A percentile compares a stretch with the other conserved stretches of the same genome.
Evolutionary conservation across 1,140 invertebrate species (phyloP).

Genomic region (Ditylenchus dipsaci): DNA sequence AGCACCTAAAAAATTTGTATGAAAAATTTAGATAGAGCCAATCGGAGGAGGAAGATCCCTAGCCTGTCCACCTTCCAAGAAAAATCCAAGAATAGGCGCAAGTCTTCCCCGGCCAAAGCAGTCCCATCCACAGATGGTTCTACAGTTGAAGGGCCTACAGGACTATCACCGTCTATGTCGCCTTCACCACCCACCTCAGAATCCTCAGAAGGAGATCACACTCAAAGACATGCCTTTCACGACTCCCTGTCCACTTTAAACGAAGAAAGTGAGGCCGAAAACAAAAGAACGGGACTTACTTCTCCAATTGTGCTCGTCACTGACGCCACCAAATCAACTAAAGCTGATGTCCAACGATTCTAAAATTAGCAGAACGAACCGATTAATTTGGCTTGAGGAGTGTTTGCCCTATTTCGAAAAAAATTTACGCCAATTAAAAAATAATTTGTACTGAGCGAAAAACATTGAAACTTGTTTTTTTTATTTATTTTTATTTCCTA

Average conservation of each 20-base stretch:
- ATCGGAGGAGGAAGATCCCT: neutral
- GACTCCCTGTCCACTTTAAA: neutral
- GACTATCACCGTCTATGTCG: neutral
- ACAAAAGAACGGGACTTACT: neutral
- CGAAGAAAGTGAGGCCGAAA: neutral
- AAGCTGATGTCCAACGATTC: neutral
- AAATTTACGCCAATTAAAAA: too few relatives aligned
- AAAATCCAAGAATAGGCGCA: neutral
- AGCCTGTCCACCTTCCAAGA: constrained; percentile 9
- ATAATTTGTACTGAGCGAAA: too few relatives aligned
- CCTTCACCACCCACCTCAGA: neutral
- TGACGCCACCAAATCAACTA: neutral
- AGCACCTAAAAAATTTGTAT: too few relatives aligned
- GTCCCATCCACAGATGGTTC: neutral
- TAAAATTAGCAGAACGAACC: neutral
- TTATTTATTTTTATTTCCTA: too few relatives aligned
- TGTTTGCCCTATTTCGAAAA: too few relatives aligned
- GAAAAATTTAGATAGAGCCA: neutral
- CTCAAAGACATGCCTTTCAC: neutral
- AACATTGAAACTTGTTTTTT: too few relatives aligned
- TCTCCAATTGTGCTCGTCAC: neutral
- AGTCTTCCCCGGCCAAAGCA: too few relatives aligned
- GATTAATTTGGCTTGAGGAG: too few relatives aligned
- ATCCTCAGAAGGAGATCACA: neutral
- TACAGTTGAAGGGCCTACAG: too few relatives aligned